phyloP scores from a whole-genome alignment of 2,888 invertebrate genomes.

The Geotrupes spiniger region DNA sequence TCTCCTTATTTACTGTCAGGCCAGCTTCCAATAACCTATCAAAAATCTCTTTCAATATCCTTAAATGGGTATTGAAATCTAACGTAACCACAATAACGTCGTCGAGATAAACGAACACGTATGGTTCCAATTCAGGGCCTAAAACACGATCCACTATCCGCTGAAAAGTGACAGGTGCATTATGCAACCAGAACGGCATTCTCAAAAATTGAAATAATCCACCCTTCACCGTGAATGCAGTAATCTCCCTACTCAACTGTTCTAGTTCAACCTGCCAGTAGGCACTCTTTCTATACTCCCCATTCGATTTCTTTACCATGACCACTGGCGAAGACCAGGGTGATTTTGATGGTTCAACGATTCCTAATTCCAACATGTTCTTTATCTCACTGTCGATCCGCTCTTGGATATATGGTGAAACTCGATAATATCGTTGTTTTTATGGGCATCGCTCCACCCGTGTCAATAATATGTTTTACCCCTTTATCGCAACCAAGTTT shows the following conservation, averaged over 20 bases:
- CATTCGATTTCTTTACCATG: neutral
- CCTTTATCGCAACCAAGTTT: too few species aligned
- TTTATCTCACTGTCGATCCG: slow-evolving; percentile 14
- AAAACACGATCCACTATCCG: neutral
- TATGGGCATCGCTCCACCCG: neutral
- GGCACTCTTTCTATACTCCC: neutral
- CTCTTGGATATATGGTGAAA: slow-evolving; percentile 5
- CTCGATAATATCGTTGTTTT: neutral
- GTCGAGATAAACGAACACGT: too few species aligned
- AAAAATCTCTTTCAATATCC: slow-evolving; percentile 19
- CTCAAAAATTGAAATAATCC: neutral
- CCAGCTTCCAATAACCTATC: neutral
- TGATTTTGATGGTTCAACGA: slow-evolving; percentile 15
- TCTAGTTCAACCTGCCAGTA: neutral
- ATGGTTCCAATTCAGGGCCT: neutral
- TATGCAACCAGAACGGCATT: neutral
- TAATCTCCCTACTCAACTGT: neutral
- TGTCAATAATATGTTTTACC: neutral
- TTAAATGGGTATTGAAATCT: slow-evolving; percentile 30
- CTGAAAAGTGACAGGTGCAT: too few species aligned
- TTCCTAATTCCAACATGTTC: slow-evolving; percentile 12
- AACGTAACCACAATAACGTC: slow-evolving; percentile 9
- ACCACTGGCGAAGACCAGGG: slow-evolving; percentile 5
- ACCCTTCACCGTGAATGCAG: neutral
- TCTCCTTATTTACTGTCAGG: neutral